Conservation (phyloP, 2,888 invertebrate species). For the Atherix ibis region DNA sequence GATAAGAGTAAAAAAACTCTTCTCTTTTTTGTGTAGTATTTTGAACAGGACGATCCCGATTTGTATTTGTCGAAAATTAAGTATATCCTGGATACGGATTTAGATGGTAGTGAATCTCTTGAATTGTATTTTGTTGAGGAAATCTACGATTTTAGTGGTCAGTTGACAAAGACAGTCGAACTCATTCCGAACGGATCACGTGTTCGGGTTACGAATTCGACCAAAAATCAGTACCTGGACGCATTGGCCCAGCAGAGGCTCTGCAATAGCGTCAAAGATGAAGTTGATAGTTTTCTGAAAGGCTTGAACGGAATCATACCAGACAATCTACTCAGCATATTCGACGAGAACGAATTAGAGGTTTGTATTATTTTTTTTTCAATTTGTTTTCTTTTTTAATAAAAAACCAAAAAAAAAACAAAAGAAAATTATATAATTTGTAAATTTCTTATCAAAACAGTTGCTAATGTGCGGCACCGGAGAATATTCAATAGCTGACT, state of each 20-base stretch:
- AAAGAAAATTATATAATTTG: not conserved
- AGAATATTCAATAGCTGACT: constrained; percentile 78
- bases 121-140: constrained; percentile 83
- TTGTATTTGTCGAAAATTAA: constrained; percentile 84
- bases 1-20: no score
- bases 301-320: constrained; percentile 85
- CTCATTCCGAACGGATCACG: constrained; percentile 69
- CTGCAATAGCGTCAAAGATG: constrained; percentile 62
- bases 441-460: constrained; percentile 30
- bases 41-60: constrained; percentile 92
- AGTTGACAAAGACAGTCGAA: constrained; percentile 62
- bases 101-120: constrained; percentile 56
- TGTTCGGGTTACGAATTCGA: constrained; percentile 42
- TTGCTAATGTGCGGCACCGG: constrained; percentile 84
- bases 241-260: constrained; percentile 78
- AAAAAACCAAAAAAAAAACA: not conserved
- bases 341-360: constrained; percentile 93
- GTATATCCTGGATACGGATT: constrained; percentile 80
- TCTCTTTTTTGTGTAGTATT: no score
- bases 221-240: constrained; percentile 61
- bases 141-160: constrained; percentile 63
- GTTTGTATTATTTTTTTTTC: constrained; percentile 34
- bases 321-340: constrained; percentile 81
- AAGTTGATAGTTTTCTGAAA: constrained; percentile 76
- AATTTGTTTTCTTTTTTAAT: no score